A percentile compares a stretch with the other conserved stretches of the same genome.
Conservation (phyloP, 2,888 invertebrate species). For the Pycnomerus fuliginosus region DNA sequence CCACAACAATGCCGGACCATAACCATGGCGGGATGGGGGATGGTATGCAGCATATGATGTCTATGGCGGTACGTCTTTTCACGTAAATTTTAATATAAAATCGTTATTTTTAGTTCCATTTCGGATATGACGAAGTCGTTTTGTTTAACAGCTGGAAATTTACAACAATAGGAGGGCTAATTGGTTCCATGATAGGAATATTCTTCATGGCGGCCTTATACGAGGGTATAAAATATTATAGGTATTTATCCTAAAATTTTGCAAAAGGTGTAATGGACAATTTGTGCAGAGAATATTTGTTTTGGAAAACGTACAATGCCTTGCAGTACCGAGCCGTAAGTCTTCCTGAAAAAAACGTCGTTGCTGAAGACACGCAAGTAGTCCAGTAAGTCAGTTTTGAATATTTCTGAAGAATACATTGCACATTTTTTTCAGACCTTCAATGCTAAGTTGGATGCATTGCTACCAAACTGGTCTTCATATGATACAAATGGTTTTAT, state of each 20-base stretch:
- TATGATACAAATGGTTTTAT: conserved; percentile 84
- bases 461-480: conserved; percentile 85
- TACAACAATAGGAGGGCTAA: conserved; percentile 70
- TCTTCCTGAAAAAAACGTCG: conserved; percentile 69
- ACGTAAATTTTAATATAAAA: background rate
- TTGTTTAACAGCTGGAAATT: conserved; percentile 83
- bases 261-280: too few relatives aligned
- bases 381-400: conserved; percentile 68
- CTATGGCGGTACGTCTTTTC: conserved; percentile 28
- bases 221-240: conserved; percentile 91
- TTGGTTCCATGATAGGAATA: conserved; percentile 89
- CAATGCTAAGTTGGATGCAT: conserved; percentile 82
- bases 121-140: conserved; percentile 74
- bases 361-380: conserved; percentile 67
- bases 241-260: conserved; percentile 54
- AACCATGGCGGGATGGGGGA: conserved; percentile 12
- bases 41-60: conserved; percentile 19
- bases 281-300: conserved; percentile 70
- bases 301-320: conserved; percentile 85
- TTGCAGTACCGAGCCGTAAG: conserved; percentile 83
- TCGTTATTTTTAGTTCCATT: conserved; percentile 70
- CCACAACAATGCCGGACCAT: conserved; percentile 24
- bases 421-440: conserved; percentile 62
- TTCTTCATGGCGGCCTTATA: conserved; percentile 91
- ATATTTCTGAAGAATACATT: background rate